These are phyloP conservation scores for Vidua macroura DNA, from an alignment of 2,113 vertebrate species.

Conservation along the genomic window DNA sequence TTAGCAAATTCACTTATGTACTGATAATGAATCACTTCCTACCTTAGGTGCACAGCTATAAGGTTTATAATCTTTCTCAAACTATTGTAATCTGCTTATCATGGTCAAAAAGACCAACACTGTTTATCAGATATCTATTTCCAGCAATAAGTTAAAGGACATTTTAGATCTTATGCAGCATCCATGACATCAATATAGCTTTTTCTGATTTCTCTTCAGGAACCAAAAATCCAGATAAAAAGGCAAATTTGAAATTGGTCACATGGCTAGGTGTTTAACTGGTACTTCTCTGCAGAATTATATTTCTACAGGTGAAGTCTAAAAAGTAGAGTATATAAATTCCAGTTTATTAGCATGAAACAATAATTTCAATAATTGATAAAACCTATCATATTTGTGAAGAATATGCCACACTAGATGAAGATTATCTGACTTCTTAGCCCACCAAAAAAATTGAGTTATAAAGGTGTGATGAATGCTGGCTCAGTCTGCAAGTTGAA, in stretches of 20 bases:
- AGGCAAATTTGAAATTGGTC: not conserved
- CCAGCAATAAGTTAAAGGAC: not conserved
- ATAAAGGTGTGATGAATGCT: not conserved
- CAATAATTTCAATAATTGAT: not conserved
- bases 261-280: not conserved
- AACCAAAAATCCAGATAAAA: not conserved
- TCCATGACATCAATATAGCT: not conserved
- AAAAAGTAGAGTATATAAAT: not conserved
- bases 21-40: not conserved
- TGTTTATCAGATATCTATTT: not conserved
- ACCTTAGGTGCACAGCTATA: not conserved
- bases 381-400: not conserved
- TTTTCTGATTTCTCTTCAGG: not conserved
- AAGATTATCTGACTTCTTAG: not conserved
- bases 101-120: not conserved
- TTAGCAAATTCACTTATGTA: not conserved
- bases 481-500: not conserved
- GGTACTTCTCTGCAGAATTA: not conserved
- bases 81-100: not conserved
- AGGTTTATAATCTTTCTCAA: not conserved
- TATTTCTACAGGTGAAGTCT: not conserved
- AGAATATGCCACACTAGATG: not conserved
- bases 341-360: not conserved
- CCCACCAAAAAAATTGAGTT: not conserved
- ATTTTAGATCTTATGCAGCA: not conserved